Evolutionary conservation across 2,113 vertebrate species (phyloP).

Genomic region (Saguinus midas): DNA sequence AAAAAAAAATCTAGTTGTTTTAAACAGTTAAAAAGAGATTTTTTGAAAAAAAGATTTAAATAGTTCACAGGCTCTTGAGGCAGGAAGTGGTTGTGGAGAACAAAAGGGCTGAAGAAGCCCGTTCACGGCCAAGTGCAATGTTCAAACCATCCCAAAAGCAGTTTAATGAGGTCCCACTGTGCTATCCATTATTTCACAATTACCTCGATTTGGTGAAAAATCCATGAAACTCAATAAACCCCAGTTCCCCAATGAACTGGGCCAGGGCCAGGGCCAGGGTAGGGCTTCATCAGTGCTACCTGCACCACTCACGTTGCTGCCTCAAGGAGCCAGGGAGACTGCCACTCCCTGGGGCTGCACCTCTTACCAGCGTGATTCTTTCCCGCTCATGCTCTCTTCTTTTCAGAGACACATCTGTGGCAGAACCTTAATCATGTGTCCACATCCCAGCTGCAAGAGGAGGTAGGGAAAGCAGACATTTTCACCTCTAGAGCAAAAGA

Average conservation of each 20-base stretch:
- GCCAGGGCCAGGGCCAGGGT: too few species aligned
- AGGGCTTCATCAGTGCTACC: too few species aligned
- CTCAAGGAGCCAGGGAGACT: neutral
- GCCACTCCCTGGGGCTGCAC: neutral
- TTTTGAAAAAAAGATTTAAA: neutral
- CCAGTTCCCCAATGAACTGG: neutral
- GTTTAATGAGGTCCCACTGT: neutral
- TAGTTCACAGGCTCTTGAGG: neutral
- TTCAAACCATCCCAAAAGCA: neutral
- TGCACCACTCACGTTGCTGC: neutral
- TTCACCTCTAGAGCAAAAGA: neutral
- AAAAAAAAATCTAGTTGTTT: neutral
- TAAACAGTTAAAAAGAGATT: neutral
- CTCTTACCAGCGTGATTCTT: neutral
- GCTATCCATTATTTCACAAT: neutral
- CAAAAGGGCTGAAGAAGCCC: neutral
- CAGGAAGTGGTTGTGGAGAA: neutral
- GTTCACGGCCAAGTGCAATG: neutral
- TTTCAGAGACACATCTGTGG: neutral
- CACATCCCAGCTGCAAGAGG: neutral
- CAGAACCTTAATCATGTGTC: too few species aligned
- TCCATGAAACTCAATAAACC: neutral
- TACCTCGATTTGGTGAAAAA: neutral
- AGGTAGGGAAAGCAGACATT: neutral
- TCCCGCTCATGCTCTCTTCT: neutral